phyloP scores from a whole-genome alignment of 2,113 vertebrate species.

The Sclerurus mexicanus region DNA sequence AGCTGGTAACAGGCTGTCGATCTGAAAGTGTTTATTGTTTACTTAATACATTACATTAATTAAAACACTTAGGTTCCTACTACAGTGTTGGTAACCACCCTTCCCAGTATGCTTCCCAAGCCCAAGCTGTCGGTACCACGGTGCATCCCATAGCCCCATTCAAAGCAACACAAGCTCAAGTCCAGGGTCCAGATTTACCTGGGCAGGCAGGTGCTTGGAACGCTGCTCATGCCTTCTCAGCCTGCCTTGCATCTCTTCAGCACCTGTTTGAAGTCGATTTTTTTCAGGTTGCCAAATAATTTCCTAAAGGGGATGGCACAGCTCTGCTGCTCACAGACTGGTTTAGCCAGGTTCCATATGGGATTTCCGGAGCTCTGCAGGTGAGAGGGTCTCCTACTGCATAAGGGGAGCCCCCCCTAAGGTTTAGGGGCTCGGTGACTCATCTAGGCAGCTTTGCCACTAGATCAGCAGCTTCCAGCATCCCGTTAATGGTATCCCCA shows the following conservation, averaged over 20 bases:
- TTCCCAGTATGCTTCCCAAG: background rate
- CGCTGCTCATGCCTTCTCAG: background rate
- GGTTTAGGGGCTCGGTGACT: background rate
- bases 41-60: conserved; percentile 7
- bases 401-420: background rate
- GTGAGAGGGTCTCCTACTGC: background rate
- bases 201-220: background rate
- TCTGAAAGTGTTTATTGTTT: conserved; percentile 62
- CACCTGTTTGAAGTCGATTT: fast-evolving
- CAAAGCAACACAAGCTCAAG: background rate
- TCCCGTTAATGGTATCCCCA: conserved; percentile 82
- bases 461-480: background rate
- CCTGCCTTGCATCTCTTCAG: background rate
- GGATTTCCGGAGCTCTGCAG: background rate
- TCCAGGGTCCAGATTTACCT: background rate
- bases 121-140: background rate
- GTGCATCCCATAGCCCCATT: background rate
- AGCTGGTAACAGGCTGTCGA: background rate
- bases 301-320: background rate
- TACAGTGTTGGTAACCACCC: background rate
- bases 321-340: background rate
- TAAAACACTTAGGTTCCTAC: background rate
- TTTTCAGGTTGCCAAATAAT: background rate
- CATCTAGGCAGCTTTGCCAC: background rate
- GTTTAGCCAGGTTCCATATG: background rate